Conservation (phyloP, 2,113 vertebrate genomes). For the Catharus fuscescens region DNA sequence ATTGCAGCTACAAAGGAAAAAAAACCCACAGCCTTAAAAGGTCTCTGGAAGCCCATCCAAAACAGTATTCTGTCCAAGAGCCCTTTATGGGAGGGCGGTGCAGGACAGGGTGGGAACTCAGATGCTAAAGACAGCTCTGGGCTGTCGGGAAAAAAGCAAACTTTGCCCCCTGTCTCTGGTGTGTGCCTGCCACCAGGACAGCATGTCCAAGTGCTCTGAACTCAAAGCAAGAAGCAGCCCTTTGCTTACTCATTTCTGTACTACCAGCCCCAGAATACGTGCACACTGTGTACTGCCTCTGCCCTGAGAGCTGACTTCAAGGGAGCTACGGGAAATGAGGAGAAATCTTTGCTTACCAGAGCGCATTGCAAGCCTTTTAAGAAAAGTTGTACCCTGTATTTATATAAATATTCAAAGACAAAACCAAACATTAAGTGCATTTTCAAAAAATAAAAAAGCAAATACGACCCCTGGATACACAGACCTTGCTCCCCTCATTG, state of each 20-base stretch:
- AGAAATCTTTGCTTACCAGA: neutral
- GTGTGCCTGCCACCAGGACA: neutral
- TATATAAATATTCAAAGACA: neutral
- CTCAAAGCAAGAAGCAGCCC: neutral
- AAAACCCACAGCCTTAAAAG: conserved; percentile 25
- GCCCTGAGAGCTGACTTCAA: neutral
- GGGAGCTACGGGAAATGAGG: neutral
- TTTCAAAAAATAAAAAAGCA: neutral
- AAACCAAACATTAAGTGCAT: neutral
- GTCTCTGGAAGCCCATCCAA: conserved; percentile 30
- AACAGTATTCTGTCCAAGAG: neutral
- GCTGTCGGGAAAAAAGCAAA: neutral
- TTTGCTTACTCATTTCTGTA: neutral
- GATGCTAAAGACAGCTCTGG: neutral
- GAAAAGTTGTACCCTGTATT: neutral
- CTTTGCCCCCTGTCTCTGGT: neutral
- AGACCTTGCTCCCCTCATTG: neutral
- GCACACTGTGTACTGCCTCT: neutral
- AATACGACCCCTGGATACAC: neutral
- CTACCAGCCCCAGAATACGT: neutral
- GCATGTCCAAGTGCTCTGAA: neutral
- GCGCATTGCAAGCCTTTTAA: neutral
- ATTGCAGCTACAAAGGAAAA: neutral
- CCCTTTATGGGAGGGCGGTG: accelerated
- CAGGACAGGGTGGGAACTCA: neutral